Conservation (phyloP, 2,888 invertebrate genomes). For the Sminthurinus aureus region DNA sequence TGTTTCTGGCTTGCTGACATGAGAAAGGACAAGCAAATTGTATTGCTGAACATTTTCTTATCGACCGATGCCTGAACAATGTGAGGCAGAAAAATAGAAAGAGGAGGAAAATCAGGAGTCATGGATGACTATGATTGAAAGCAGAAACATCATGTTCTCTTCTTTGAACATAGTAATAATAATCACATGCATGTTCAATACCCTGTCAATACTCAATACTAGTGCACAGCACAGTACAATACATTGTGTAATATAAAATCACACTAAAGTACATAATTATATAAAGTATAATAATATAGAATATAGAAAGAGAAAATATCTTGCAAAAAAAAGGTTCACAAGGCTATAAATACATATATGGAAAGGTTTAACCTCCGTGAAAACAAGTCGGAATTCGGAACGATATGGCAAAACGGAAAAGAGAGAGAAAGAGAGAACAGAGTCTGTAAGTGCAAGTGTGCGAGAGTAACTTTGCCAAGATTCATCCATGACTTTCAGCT, state of each 20-base stretch:
- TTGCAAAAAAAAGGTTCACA: background rate
- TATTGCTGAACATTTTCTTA: conserved; percentile 20
- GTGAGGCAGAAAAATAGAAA: background rate
- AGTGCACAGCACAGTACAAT: too few relatives aligned
- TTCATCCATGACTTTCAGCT: conserved; percentile 34
- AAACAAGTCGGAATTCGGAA: conserved; percentile 7
- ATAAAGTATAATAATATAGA: background rate
- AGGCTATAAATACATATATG: background rate
- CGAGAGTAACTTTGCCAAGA: conserved; percentile 35
- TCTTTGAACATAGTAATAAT: background rate
- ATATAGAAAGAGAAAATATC: background rate
- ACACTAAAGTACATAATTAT: background rate
- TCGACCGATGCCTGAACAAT: background rate
- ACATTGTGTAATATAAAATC: background rate
- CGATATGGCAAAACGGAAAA: background rate
- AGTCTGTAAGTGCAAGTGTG: too few relatives aligned
- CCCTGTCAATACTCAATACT: too few relatives aligned
- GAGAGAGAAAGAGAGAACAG: conserved; percentile 17
- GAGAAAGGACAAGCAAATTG: background rate
- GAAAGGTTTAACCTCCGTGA: conserved; percentile 12
- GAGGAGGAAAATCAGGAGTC: conserved; percentile 4
- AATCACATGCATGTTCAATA: background rate
- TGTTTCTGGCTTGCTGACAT: too few relatives aligned
- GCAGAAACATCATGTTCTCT: conserved; percentile 3
- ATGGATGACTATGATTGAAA: conserved; percentile 10